Evolutionary conservation across 2,113 vertebrate species (phyloP), one percentile per base, ranked within the genome.

Genomic region (Syrmaticus mikado): DNA sequence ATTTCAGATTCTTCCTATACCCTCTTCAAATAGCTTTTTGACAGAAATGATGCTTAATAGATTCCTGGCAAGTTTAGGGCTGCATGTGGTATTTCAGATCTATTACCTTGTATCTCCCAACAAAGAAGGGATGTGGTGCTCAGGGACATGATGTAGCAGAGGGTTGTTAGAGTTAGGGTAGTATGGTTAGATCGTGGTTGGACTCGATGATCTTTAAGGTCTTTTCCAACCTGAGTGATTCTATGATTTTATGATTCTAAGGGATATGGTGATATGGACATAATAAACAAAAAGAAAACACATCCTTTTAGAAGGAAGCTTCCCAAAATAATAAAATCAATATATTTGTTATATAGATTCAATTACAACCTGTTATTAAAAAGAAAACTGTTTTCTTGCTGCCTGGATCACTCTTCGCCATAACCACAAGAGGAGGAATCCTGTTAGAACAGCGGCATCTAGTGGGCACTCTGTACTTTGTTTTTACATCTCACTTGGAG

Each of bases 251-350:
- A 43, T 43, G 41, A 43, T 15, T 43, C 41, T 43, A 79, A 90
- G 82, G 1, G 2, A 10, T 70, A 28, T 11, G 11, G 7, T 5
- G 10, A 34, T 21, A 61, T 0, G 7, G 57, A 62, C 12, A 1
- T 2, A 30, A 58, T 17, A 74, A 9, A 8, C 41, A 57, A 43
- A 60, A 64, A 62, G 15, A 17, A 61, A 80, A 30, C 20, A 8
- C 7, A 3, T 13, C 15, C 10, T 41, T 40, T 46, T 6, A 38
- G 34, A 43, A 86, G 15, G 34, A 77, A 71, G 36, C 5, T 20
- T 53, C 34, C 34, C 67, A 40, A 65, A 78, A 62, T 20, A 53
- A 20, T 0, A 67, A 21, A 24, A 93, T 16, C 2, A 6, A 28
- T 65, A 21, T 7, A n/a, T 52, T 34, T 57, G 20, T 25, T 40